Base-by-base conservation (phyloP, 2,113 vertebrate genomes). In the Sinocyclocheilus grahami region DNA sequence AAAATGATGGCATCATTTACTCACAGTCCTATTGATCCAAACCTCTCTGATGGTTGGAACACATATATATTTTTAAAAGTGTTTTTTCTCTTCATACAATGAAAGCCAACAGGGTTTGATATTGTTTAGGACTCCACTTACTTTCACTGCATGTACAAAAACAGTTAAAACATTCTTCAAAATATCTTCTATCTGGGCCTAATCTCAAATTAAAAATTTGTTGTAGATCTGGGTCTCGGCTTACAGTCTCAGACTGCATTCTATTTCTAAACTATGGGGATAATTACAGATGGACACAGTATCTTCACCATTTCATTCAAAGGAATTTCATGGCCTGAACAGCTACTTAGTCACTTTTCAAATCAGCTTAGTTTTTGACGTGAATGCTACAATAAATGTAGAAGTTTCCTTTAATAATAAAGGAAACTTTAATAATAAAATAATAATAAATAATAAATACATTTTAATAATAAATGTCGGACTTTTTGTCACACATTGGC, bases 281-380 rank as follows among this genome's bases (percentile, higher is more conserved):
- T 65, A 65, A 65, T 27, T 65, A 75, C 20, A 74, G 39, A 74
- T 46, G 11, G 12, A 1, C 72, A 48, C 12, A 24, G 12, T 75
- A 46, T 74, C 39, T 74, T 75, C 5, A 5, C 7, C 69, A 72
- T 22, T 39, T 20, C 33, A 39, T 39, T 46, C 10, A 74, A 20
- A 42, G n/a, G 20, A 74, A 46, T 74, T 74, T 46, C 20, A 74
- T 74, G 20, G 22, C 71, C 5, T 48, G 39, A 75, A 24, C 1
- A 46, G 39, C 39, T 42, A 72, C 69, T 75, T 74, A 39, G 16
- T 71, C 67, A 12, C 33, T 71, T 72, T 72, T 20, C 69, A 72
- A 72, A 71, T 33, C 18, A 8, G 3, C 33, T 9, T 16, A 24
- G 37, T 46, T 39, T 74, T 74, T 22, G 20, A 46, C n/a, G 11